Evolutionary conservation across 2,888 invertebrate genomes (phyloP), one percentile per base, ranked within the genome.

Genomic region (Norana najaformis): DNA sequence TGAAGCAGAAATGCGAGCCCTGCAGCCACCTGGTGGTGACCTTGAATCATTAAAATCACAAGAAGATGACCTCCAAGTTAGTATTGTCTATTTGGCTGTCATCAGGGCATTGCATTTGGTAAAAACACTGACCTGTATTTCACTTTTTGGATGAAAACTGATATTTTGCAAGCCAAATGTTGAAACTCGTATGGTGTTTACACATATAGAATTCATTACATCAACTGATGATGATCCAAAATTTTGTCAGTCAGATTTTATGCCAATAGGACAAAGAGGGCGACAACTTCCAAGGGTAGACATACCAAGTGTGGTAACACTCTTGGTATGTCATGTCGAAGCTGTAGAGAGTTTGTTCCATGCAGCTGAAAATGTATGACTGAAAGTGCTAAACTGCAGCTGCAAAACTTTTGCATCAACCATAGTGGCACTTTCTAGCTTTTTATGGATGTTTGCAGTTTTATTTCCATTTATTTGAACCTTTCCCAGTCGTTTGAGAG

Each of bases 31-130:
- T 34, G 90, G 90, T 23, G 90, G 90, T 47, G 90, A 90, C 85
- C 88, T 90, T 20, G 85, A 83, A 38, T 88, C 89, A n/a, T 38
- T 90, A 36, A 90, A 90, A 69, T 38, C 39, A n/a, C 90, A 90
- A 83, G 69, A 89, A n/a, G 83, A 89, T 36, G 90, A 90, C 39
- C 90, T 90, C 13, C 90, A 90, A 82, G 90, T 90, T 36, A 83
- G 37, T 36, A 18, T 88, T 36, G 23, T 23, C 20, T 47, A 47
- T 69, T n/a, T 69, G 69, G n/a, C 69, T 11, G 69, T n/a, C 8
- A 69, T 23, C 47, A 47, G 47, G 23, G n/a, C 13, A 69, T 30
- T 69, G 8, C n/a, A 69, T 69, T 69, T 69, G 30, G 6, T 69
- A 30, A 69, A 30, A 69, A 69, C 6, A 5, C 69, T 69, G 30